Conservation (phyloP, 1,140 invertebrate species). For the Zaprionus camerounensis region DNA sequence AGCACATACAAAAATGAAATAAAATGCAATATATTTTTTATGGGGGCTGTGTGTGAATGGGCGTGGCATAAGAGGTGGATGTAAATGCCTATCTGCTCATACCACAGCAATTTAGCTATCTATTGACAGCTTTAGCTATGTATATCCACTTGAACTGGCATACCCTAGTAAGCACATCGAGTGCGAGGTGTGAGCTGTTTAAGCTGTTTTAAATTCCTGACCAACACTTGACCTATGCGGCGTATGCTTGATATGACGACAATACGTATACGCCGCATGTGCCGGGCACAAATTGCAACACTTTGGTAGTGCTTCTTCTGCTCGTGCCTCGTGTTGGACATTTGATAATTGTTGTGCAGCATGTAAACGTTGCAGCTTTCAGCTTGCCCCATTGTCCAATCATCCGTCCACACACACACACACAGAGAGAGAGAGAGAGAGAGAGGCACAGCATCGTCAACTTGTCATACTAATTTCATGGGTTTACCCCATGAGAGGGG, state of each 20-base stretch:
- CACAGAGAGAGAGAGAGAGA: too few relatives aligned
- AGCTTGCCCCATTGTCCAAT: constrained; percentile 20
- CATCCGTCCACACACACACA: background rate
- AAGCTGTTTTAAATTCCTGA: background rate
- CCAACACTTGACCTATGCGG: constrained; percentile 4
- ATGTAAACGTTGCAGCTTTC: constrained; percentile 6
- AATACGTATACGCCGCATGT: constrained; percentile 41
- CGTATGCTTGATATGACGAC: constrained; percentile 35
- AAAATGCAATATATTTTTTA: background rate
- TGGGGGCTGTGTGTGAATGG: background rate
- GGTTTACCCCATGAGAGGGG: constrained; percentile 14
- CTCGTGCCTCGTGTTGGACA: background rate
- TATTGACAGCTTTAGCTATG: background rate
- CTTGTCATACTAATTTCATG: constrained; percentile 77
- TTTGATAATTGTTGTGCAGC: constrained; percentile 9
- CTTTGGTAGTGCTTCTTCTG: background rate
- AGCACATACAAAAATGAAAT: constrained; percentile 33
- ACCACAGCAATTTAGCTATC: background rate
- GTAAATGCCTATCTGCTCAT: constrained; percentile 4
- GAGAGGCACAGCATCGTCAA: constrained; percentile 51
- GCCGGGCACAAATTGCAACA: constrained; percentile 9
- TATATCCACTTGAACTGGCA: background rate
- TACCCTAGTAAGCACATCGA: background rate
- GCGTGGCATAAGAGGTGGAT: background rate
- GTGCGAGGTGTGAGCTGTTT: background rate